Evolutionary conservation across 2,113 vertebrate genomes (phyloP), one percentile per base, ranked within the genome.

Genomic region (Silurus asotus): DNA sequence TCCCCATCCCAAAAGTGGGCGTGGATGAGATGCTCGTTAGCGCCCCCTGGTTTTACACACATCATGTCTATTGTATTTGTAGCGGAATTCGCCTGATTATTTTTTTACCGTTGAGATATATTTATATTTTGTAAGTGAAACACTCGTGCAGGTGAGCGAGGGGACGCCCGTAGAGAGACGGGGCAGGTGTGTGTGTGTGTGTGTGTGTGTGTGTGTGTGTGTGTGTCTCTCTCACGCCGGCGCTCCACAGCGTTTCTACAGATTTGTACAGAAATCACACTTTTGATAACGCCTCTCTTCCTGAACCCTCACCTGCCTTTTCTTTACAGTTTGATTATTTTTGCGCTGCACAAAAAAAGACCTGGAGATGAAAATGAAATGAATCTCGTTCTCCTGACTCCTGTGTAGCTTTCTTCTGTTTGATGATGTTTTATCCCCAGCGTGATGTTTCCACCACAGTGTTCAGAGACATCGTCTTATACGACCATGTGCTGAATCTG

Each of bases 41-140:
- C n/a, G 17, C 9, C 8, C n/a, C 74, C 28, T 17, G 69, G 53
- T 85, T 89, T 89, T 89, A 86, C 87, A 88, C 86, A 87, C 70
- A 86, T 69, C 59, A 82, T 56, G 83, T 89, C 49, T 69, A 81
- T 87, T 89, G 80, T 86, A 82, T 89, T 83, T 87, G 65, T 89
- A 89, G 59, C 37, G 83, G 81, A 89, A 77, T 86, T 86, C 74
- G 70, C 84, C 85, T 55, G 85, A 78, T 45, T 88, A 88, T 86
- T 89, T 89, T 89, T 89, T 84, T 89, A 89, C 83, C 15, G 15
- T 37, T 80, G 74, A 64, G 53, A 88, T 82, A 89, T 89, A 88
- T 89, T 89, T 89, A 88, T 88, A 89, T 89, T 89, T 89, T 89
- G 80, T 88, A 89, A 80, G 69, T 83, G 74, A 86, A 72, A 83